These are phyloP conservation scores for Orchestia grillus DNA, from an alignment of 1,140 invertebrate genomes.

Conservation along the genomic window DNA sequence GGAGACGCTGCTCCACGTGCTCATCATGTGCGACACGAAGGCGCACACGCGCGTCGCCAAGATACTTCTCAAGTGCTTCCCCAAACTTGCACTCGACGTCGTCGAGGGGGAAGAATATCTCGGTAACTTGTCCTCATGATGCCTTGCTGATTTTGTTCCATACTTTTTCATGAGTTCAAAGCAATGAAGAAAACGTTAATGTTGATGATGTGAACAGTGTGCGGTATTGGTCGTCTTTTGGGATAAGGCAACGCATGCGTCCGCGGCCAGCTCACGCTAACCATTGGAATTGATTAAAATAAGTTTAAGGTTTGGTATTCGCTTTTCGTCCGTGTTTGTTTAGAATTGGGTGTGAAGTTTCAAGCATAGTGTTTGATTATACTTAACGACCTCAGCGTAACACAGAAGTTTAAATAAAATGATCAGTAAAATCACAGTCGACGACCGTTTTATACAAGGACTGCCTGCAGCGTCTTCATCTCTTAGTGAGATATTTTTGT, in stretches of 20 bases:
- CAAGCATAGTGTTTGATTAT: not conserved
- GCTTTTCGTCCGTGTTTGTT: not conserved
- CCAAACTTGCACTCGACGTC: conserved; percentile 90
- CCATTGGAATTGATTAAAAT: not conserved
- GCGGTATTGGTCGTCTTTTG: too few species aligned
- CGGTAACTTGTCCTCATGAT: conserved; percentile 74
- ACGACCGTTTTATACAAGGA: not conserved
- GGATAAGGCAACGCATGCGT: not conserved
- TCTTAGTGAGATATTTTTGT: not conserved
- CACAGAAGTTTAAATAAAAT: not conserved
- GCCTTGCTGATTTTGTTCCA: not conserved
- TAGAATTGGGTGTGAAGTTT: not conserved
- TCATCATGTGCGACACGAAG: conserved; percentile 94
- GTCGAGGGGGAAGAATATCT: conserved; percentile 98
- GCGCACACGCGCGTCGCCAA: conserved; percentile 87
- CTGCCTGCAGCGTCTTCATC: not conserved
- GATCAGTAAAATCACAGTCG: too few species aligned
- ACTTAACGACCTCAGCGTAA: not conserved
- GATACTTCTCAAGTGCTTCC: conserved; percentile 90
- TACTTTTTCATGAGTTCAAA: not conserved
- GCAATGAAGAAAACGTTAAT: not conserved
- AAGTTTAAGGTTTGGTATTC: not conserved
- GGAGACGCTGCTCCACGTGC: conserved; percentile 92
- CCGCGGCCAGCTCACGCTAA: not conserved
- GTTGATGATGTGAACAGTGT: too few species aligned